Evolutionary conservation across 2,888 invertebrate genomes (phyloP).

Genomic region (Oscheius onirici): DNA sequence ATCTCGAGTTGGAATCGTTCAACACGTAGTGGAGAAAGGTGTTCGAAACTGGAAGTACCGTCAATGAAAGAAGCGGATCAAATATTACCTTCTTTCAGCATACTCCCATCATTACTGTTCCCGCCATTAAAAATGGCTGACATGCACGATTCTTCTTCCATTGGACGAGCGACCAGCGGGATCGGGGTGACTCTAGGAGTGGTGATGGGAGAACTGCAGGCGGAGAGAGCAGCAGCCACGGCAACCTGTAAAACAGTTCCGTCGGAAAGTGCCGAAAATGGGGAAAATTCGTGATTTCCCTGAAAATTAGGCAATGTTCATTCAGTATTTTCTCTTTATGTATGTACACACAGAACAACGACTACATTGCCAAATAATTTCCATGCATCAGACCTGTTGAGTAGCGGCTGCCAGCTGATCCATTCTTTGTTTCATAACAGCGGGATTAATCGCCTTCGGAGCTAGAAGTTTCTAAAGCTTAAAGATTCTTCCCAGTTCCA

Average conservation of each 20-base stretch:
- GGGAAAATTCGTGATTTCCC: too few species aligned
- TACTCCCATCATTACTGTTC: slow-evolving; percentile 40
- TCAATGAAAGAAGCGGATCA: not conserved
- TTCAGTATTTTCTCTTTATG: too few species aligned
- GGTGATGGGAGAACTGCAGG: slow-evolving; percentile 48
- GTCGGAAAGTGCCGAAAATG: too few species aligned
- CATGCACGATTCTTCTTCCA: slow-evolving; percentile 42
- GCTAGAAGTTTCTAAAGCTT: slow-evolving; percentile 42
- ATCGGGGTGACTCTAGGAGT: slow-evolving; percentile 56
- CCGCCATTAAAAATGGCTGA: slow-evolving; percentile 28
- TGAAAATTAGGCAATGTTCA: too few species aligned
- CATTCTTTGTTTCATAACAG: slow-evolving; percentile 23
- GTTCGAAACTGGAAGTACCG: slow-evolving; percentile 41
- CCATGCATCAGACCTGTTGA: slow-evolving; percentile 21
- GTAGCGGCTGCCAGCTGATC: slow-evolving; percentile 25
- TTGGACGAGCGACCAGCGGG: slow-evolving; percentile 10
- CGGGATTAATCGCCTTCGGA: slow-evolving; percentile 57
- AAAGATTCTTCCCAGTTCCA: not conserved
- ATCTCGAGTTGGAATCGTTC: slow-evolving; percentile 53
- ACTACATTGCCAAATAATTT: not conserved
- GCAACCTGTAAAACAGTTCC: slow-evolving; percentile 36
- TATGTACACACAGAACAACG: not conserved
- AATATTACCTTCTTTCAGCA: slow-evolving; percentile 29
- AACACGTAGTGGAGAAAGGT: slow-evolving; percentile 48
- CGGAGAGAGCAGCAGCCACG: slow-evolving; percentile 37